These are phyloP conservation scores for Spea multiplicata DNA, from an alignment of 2,113 vertebrate genomes.

Conservation along the genomic window DNA sequence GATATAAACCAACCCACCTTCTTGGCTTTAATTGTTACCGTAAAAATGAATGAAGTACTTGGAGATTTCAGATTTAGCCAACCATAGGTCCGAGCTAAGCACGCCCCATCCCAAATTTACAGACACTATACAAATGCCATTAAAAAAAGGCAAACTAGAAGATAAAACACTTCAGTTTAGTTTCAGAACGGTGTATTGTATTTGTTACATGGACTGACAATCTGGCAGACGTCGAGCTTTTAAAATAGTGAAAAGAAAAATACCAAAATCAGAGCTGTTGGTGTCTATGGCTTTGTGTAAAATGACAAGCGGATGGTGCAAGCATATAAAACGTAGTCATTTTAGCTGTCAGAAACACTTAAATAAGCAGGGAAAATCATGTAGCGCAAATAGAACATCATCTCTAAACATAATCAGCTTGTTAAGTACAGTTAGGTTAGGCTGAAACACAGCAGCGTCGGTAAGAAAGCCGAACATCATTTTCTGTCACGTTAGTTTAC, in stretches of 20 bases:
- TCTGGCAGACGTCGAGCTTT: conserved; percentile 1
- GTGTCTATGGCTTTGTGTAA: conserved; percentile 6
- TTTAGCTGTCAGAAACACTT: conserved; percentile 7
- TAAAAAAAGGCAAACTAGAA: not conserved
- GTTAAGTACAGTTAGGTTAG: not conserved
- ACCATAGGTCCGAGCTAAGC: too few species aligned
- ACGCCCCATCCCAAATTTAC: too few species aligned
- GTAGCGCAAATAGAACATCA: conserved; percentile 12
- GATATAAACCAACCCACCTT: too few species aligned
- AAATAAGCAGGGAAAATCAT: conserved; percentile 13
- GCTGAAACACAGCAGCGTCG: not conserved
- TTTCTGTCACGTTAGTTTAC: not conserved
- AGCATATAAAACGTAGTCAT: conserved; percentile 6
- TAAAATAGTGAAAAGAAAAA: not conserved
- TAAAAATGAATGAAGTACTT: too few species aligned
- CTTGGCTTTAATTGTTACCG: too few species aligned
- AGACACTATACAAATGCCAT: not conserved
- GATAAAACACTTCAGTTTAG: not conserved
- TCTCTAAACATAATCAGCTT: not conserved
- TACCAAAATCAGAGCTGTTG: conserved; percentile 9
- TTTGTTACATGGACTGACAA: not conserved
- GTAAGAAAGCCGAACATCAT: not conserved
- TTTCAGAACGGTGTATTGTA: not conserved
- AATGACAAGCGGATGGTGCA: not conserved
- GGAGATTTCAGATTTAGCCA: too few species aligned